phyloP scores from a whole-genome alignment of 2,888 invertebrate genomes.

The Cyaniris semiargus region DNA sequence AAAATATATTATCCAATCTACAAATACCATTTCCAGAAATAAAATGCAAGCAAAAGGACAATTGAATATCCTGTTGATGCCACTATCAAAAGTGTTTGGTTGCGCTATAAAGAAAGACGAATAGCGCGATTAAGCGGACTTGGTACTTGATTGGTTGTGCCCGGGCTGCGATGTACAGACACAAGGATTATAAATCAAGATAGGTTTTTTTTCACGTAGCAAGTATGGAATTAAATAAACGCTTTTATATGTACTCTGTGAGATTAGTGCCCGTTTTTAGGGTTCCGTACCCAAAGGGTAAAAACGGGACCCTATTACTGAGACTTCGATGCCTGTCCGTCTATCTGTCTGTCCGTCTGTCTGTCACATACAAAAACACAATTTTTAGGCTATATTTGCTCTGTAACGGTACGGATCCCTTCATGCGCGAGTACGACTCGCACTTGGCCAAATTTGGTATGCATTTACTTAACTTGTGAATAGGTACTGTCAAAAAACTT shows the following conservation, averaged over 20 bases:
- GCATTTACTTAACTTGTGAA: too few relatives aligned
- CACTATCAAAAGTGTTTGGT: constrained; percentile 48
- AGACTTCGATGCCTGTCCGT: too few relatives aligned
- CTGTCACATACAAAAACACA: too few relatives aligned
- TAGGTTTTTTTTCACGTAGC: not conserved
- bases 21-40: not conserved
- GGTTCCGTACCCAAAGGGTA: too few relatives aligned
- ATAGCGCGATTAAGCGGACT: constrained; percentile 60
- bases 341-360: too few relatives aligned
- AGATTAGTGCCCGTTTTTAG: too few relatives aligned
- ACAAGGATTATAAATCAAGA: not conserved
- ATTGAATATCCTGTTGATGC: constrained; percentile 11
- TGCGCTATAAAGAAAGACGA: constrained; percentile 48
- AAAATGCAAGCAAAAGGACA: constrained; percentile 8
- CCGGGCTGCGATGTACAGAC: constrained; percentile 46
- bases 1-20: not conserved
- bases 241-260: not conserved
- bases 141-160: constrained; percentile 60
- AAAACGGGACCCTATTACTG: too few relatives aligned
- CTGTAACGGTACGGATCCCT: too few relatives aligned
- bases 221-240: not conserved
- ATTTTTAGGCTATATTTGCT: too few relatives aligned
- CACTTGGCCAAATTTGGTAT: too few relatives aligned
- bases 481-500: too few relatives aligned
- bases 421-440: too few relatives aligned